Evolutionary conservation across 2,797 vertebrate genomes (phyloP).

Genomic region (Buceros bicornis): DNA sequence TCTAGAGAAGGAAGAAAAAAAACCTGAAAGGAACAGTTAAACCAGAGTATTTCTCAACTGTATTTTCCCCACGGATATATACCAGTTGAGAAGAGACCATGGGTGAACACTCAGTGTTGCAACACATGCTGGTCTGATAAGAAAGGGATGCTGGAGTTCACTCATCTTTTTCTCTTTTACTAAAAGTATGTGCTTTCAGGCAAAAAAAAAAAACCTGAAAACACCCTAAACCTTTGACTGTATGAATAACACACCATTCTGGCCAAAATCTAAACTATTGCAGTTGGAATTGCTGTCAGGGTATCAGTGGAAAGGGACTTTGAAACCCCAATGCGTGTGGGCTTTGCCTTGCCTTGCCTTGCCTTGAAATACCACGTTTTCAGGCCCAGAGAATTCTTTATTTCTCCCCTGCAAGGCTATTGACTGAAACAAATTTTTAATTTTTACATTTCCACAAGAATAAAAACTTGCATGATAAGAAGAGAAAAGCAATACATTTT

Average conservation of each 20-base stretch:
- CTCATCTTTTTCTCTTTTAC: not conserved
- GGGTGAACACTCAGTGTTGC: rapidly evolving
- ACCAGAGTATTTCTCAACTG: not conserved
- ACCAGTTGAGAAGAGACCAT: not conserved
- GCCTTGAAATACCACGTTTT: not conserved
- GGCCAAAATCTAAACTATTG: conserved; percentile 37
- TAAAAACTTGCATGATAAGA: not conserved
- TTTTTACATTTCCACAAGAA: not conserved
- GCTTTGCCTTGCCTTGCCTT: conserved; percentile 1
- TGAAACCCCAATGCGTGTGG: not conserved
- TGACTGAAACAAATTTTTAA: not conserved
- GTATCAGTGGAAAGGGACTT: not conserved
- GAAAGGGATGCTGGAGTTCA: not conserved
- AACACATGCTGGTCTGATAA: not conserved
- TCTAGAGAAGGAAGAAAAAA: not conserved
- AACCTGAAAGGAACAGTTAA: not conserved
- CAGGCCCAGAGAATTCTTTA: not conserved
- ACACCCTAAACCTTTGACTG: not conserved
- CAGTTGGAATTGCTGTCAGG: not conserved
- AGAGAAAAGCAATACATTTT: not conserved
- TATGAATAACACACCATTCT: conserved; percentile 25
- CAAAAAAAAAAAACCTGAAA: not conserved
- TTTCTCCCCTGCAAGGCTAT: not conserved
- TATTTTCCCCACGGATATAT: not conserved
- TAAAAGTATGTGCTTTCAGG: not conserved